These are phyloP conservation scores for Nemurella pictetii DNA, from an alignment of 2,888 invertebrate genomes.

Conservation along the genomic window DNA sequence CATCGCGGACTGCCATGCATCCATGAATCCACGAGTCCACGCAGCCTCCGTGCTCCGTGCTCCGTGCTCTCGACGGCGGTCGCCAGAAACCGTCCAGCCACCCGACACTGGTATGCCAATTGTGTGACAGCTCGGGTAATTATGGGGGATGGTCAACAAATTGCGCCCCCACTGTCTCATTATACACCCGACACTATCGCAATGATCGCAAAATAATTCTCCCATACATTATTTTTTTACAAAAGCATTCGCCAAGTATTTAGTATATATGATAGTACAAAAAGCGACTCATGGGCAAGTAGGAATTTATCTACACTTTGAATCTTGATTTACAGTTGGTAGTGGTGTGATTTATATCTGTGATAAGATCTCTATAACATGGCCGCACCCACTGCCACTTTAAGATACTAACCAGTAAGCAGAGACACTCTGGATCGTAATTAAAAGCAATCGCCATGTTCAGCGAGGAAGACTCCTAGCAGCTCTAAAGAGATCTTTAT, in stretches of 20 bases:
- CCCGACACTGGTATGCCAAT: background rate
- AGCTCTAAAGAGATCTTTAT: conserved; percentile 3
- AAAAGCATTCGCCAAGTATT: background rate
- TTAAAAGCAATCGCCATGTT: background rate
- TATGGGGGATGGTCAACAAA: conserved; percentile 22
- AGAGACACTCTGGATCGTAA: background rate
- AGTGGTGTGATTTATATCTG: conserved; percentile 23
- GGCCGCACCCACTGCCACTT: conserved; percentile 17
- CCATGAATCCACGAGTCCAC: background rate
- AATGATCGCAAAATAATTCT: background rate
- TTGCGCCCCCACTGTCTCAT: conserved; percentile 26
- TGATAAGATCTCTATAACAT: conserved; percentile 10
- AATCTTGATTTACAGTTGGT: conserved; percentile 28
- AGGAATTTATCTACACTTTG: background rate
- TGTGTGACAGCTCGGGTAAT: conserved; percentile 18
- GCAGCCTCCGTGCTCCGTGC: background rate
- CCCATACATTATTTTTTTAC: background rate
- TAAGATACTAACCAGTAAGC: background rate
- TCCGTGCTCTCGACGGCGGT: background rate
- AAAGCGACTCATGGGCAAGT: background rate
- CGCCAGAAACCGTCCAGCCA: background rate
- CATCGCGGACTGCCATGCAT: background rate
- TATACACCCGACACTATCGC: conserved; percentile 15
- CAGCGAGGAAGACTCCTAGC: conserved; percentile 8
- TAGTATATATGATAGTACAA: background rate